Base-by-base conservation (phyloP, 2,797 vertebrate species). In the Poeciliopsis gracilis region DNA sequence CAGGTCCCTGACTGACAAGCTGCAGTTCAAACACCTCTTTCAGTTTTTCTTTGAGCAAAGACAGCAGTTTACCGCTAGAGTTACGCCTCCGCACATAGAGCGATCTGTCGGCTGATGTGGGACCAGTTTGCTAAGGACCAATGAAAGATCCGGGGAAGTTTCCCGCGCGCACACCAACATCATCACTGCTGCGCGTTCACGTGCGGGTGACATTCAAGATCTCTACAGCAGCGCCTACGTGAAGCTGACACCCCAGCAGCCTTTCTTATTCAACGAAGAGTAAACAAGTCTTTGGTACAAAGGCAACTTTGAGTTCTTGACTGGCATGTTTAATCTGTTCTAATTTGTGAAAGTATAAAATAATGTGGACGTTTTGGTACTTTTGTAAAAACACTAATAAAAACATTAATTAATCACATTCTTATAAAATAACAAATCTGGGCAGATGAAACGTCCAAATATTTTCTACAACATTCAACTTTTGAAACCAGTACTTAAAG, bases 71-170 rank as follows among this genome's bases (percentile, higher is more conserved):
- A 51, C 2, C 4, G 5, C 0, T 2, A n/a, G 5, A 0, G 77
- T 12, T n/a, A 2, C 72, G 20, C 77, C 81, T 2, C 47, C 47
- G 28, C 1, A 1, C 67, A 84, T 86, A 77, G 85, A 91, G 55
- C 23, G 63, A 90, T 84, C 47, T 33, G 94, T 97, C 95, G 91
- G 95, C 96, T 93, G 97, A 97, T 97, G 94, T 97, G 96, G 91
- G 85, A 67, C 90, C 93, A 94, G 93, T 1, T 12, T 0, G 16
- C 51, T 20, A 0, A 51, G 51, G 74, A 84, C 94, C 93, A 94
- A 95, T 95, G 88, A 86, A 5, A 87, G 69, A 0, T 13, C 75
- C 59, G 46, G 82, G 85, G 85, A 87, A 43, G 75, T 46, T 83
- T 46, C 28, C 10, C 23, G 23, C 61, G 75, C 61, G 73, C 77